Evolutionary conservation across 2,888 invertebrate genomes (phyloP).

Genomic region (Agapetus fuscipes): DNA sequence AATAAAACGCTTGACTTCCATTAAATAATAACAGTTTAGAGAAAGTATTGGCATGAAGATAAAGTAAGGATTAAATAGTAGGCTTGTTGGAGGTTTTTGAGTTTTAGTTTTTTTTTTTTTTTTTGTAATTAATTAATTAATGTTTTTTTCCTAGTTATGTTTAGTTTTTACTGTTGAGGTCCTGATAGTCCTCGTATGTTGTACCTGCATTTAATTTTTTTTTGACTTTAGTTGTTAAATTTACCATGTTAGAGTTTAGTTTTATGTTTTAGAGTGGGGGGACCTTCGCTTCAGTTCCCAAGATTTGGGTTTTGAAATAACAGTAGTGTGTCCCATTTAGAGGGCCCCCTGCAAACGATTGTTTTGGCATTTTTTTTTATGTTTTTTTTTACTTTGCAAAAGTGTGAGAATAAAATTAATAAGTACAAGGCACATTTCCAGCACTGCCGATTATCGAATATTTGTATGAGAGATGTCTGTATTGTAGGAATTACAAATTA

Average conservation of each 20-base stretch:
- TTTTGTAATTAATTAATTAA: constrained; percentile 5
- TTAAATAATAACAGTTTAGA: constrained; percentile 6
- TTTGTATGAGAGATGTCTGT: background rate
- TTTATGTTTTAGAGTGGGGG: background rate
- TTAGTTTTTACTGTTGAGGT: constrained; percentile 42
- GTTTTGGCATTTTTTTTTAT: background rate
- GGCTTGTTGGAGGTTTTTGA: constrained; percentile 1
- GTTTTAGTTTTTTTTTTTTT: constrained; percentile 1
- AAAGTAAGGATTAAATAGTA: too few species aligned
- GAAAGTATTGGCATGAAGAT: constrained; percentile 3
- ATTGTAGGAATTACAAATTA: background rate
- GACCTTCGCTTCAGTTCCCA: background rate
- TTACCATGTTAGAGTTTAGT: constrained; percentile 13
- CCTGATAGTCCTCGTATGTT: constrained; percentile 45
- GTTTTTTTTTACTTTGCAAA: constrained; percentile 3
- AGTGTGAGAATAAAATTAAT: constrained; percentile 24
- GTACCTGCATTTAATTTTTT: constrained; percentile 47
- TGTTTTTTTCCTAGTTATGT: constrained; percentile 40
- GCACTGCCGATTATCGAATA: constrained; percentile 32
- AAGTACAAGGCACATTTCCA: constrained; percentile 49
- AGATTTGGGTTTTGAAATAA: background rate
- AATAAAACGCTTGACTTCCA: constrained; percentile 11
- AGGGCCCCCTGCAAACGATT: too few species aligned
- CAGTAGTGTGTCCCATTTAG: too few species aligned
- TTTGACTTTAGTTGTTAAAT: constrained; percentile 17